Evolutionary conservation across 2,888 invertebrate genomes (phyloP), one percentile per base, ranked within the genome.

Genomic region (Andrena bucephala): DNA sequence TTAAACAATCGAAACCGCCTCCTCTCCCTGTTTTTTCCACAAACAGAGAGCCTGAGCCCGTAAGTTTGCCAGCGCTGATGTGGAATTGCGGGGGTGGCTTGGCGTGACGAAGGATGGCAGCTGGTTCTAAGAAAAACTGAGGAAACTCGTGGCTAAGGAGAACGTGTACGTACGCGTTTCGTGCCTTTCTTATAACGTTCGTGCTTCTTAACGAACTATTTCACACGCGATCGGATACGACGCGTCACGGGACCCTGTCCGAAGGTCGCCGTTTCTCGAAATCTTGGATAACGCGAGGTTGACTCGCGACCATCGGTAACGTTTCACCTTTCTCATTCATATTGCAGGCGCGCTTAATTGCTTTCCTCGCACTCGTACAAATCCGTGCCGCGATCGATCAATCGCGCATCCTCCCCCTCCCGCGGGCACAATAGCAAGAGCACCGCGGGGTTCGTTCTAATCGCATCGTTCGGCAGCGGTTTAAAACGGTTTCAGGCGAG

Each of bases 211-310:
- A 42, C 29, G 62, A 36, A 54, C 63, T 48, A 57, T 42, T 67
- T 67, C n/a, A 33, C 50, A n/a, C 24, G 66, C 59, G 66, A 52
- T 60, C 54, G 24, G 66, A 29, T 29, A 4, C 16, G 3, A 16
- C 13, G 5, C 16, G 42, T 4, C 16, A 42, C 4, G 13, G 1
- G 0, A 16, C 4, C 1, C 4, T 16, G 42, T 16, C 16, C 3
- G 16, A 42, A 42, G 42, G 42, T 42, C 42, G 76, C 31, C 50
- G 67, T 68, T 77, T 42, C 67, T 59, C 42, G 77, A 42, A 78
- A 75, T 75, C 42, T 33, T 54, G 67, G 42, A 31, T n/a, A 67
- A 76, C 66, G 29, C 36, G 36, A 73, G 59, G 59, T 48, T 36
- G 42, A 59, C 48, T 60, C 59, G 50, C 59, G 50, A 36, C 10